Percentiles rank a stretch among this genome's conserved stretches.
Evolutionary conservation across 2,888 invertebrate genomes (phyloP).

Genomic region (Eucriotettix oculatus): DNA sequence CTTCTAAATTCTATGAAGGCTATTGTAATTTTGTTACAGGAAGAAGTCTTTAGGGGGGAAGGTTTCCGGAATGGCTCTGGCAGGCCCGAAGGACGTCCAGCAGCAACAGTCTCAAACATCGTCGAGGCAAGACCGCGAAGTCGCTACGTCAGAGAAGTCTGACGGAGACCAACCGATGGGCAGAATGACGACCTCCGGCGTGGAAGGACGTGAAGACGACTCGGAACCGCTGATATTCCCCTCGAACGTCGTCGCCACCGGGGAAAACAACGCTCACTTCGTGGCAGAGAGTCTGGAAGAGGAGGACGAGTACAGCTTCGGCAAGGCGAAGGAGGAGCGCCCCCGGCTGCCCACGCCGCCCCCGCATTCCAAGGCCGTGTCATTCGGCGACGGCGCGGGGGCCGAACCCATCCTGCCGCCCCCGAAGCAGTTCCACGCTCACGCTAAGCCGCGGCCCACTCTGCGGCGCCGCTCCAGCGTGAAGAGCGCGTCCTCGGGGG

Average conservation of each 20-base stretch:
- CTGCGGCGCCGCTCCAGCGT: conserved; percentile 23
- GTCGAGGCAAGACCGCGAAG: background rate
- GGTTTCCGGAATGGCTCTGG: background rate
- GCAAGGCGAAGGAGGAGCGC: conserved; percentile 13
- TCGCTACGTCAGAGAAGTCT: background rate
- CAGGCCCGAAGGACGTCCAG: background rate
- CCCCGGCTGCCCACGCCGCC: conserved; percentile 24
- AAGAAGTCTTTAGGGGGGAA: background rate
- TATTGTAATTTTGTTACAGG: background rate
- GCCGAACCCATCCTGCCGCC: conserved; percentile 20
- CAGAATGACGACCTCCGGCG: background rate
- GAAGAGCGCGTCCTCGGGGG: conserved; percentile 20
- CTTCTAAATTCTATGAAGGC: background rate
- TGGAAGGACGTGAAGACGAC: conserved; percentile 1
- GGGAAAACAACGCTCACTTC: conserved; percentile 20
- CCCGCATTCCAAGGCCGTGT: conserved; percentile 9
- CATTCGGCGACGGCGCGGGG: conserved; percentile 13
- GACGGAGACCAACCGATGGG: background rate
- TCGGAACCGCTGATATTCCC: conserved; percentile 4
- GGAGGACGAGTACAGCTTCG: conserved; percentile 6
- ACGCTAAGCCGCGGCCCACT: conserved; percentile 18
- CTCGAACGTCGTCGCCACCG: conserved; percentile 9
- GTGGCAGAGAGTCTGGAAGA: conserved; percentile 17
- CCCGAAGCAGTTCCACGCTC: conserved; percentile 23
- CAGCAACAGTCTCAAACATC: background rate